These are phyloP conservation scores for Habropoda laboriosa DNA, from an alignment of 1,140 invertebrate species.

Conservation along the genomic window DNA sequence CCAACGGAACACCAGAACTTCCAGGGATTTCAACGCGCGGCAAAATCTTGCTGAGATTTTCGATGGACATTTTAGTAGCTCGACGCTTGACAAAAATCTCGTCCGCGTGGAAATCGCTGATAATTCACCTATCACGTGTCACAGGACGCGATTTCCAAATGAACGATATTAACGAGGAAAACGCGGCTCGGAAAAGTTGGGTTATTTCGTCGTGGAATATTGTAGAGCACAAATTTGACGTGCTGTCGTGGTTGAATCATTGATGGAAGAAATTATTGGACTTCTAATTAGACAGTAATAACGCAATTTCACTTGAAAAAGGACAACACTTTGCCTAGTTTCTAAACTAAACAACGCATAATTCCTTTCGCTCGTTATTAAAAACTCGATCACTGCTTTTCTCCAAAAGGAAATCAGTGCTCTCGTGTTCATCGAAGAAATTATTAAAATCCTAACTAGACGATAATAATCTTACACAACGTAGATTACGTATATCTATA, in stretches of 20 bases:
- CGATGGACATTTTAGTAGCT: slow-evolving; percentile 10
- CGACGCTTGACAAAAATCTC: slow-evolving; percentile 2
- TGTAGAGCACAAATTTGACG: background rate
- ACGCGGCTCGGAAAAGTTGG: background rate
- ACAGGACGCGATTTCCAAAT: background rate
- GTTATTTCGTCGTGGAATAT: background rate
- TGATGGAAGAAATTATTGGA: no score
- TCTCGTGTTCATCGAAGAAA: no score
- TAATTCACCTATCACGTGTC: background rate
- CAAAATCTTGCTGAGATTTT: slow-evolving; percentile 52
- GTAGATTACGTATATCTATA: no score
- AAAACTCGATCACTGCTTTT: background rate
- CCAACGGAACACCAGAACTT: background rate
- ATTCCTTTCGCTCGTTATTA: background rate
- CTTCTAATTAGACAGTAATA: background rate
- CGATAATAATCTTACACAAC: no score
- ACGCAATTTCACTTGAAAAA: background rate
- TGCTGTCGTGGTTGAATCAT: background rate
- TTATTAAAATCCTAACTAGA: no score
- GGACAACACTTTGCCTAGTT: no score
- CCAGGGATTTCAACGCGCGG: slow-evolving; percentile 62
- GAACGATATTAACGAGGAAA: background rate
- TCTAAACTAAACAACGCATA: no score
- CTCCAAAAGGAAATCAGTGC: no score
- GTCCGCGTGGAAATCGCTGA: background rate